Base-by-base conservation (phyloP, 2,113 vertebrate species). In the Toxotes jaculatrix region DNA sequence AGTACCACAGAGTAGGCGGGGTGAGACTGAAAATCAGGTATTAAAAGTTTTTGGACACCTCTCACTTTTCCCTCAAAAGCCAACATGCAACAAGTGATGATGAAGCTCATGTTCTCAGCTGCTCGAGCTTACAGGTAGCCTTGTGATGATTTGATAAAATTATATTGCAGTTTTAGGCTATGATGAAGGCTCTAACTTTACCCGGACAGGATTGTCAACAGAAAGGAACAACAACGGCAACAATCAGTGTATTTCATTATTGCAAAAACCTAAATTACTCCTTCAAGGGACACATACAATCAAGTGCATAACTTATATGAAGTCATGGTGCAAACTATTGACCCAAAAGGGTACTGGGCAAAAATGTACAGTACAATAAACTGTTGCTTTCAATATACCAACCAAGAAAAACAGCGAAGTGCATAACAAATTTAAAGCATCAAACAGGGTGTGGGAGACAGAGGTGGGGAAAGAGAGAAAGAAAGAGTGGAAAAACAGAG, bases 401-500 rank as follows among this genome's bases (percentile, higher is more conserved):
- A 67, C 40, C 75, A 60, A 69, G 19, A 75, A 72, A 82, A 77
- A 76, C 16, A 66, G 67, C 32, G 36, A 81, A 92, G 77, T 74
- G 40, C 62, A 85, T 65, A 82, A 87, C 51, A 82, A 82, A 87
- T 77, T 13, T 40, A 49, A 65, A 73, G 77, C 87, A 85, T 89
- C 81, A 87, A 86, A 89, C 56, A 47, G 87, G 83, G 82, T 69
- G 88, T 76, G 87, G 36, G 79, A 74, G 86, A 88, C 49, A 67
- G 85, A 87, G 84, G 59, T 71, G 76, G 78, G 40, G 83, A 77
- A 42, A 68, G 59, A 62, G 21, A 60, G 80, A 75, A 79, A 84
- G 69, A 89, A 74, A 77, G 65, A 90, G 82, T 83, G 84, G 82
- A 85, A 88, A 88, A 88, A 88, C 87, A 88, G 84, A 88, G 87